Evolutionary conservation across 30 jellyfish, hydroid and myxozoan genomes (phyloP).

Genomic region (Cassiopea andromeda): DNA sequence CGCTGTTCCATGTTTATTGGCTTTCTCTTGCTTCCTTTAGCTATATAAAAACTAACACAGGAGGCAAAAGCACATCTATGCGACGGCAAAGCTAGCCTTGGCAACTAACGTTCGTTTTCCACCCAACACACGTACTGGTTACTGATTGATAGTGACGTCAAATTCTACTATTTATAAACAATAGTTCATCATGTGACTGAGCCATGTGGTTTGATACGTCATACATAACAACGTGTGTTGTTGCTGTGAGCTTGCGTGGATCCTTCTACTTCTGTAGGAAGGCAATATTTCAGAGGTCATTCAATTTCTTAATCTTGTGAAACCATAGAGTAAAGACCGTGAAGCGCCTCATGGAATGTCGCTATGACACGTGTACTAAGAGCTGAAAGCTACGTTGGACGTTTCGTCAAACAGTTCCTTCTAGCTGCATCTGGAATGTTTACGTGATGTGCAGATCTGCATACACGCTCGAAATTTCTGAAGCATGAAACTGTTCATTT

Average conservation of each 20-base stretch:
- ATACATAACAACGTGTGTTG: not conserved
- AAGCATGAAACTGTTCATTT: too few species aligned
- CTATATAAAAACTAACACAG: not conserved
- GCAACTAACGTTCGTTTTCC: not conserved
- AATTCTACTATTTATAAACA: not conserved
- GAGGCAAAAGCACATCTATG: not conserved
- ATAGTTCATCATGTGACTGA: slow-evolving; percentile 7
- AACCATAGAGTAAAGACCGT: too few species aligned
- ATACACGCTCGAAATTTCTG: too few species aligned
- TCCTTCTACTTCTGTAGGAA: too few species aligned
- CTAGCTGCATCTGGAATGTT: too few species aligned
- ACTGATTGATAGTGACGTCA: slow-evolving; percentile 2
- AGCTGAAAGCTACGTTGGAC: too few species aligned
- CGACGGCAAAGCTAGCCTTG: not conserved
- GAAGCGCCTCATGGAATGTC: too few species aligned
- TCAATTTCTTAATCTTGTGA: too few species aligned
- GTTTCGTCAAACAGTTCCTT: too few species aligned
- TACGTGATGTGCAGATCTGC: too few species aligned
- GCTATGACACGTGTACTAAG: too few species aligned
- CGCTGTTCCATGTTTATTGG: slow-evolving; percentile 23
- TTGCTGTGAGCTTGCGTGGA: not conserved
- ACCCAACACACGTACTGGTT: not conserved
- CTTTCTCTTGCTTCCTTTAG: not conserved
- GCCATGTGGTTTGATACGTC: slow-evolving; percentile 9
- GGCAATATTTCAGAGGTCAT: too few species aligned